Evolutionary conservation across 2,888 invertebrate species (phyloP).

Genomic region (Allygus modestus): DNA sequence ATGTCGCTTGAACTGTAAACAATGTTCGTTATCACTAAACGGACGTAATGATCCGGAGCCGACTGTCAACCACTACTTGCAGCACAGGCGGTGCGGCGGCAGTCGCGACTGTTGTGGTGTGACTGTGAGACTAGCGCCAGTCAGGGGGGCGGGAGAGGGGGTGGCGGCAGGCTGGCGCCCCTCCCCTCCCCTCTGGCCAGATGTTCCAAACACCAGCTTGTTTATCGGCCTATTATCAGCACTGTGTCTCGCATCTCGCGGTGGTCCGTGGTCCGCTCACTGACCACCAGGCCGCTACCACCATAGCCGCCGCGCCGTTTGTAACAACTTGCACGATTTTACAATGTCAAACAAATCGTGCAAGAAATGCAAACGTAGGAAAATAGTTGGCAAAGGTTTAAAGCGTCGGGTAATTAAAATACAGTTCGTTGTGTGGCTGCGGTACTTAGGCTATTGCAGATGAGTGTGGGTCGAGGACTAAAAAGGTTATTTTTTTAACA

Average conservation of each 20-base stretch:
- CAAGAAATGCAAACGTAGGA: too few species aligned
- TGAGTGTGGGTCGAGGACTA: too few species aligned
- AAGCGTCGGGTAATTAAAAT: too few species aligned
- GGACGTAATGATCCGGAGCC: background rate
- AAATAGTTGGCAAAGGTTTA: too few species aligned
- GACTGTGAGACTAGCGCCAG: background rate
- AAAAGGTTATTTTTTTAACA: too few species aligned
- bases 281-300: slow-evolving; percentile 64
- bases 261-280: slow-evolving; percentile 62
- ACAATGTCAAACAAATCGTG: too few species aligned
- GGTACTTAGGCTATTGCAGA: too few species aligned
- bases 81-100: background rate
- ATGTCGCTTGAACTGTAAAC: background rate
- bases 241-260: slow-evolving; percentile 29
- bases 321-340: too few species aligned
- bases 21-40: background rate
- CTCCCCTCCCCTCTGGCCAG: slow-evolving; percentile 40
- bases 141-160: background rate
- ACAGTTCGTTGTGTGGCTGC: too few species aligned
- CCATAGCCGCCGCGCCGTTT: background rate
- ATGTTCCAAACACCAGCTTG: slow-evolving; percentile 54
- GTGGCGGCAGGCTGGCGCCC: slow-evolving; percentile 29
- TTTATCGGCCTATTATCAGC: slow-evolving; percentile 58
- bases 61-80: background rate
- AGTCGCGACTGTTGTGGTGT: slow-evolving; percentile 2